A percentile compares a stretch with the other conserved stretches of the same genome.
Evolutionary conservation across 2,888 invertebrate genomes (phyloP).

Genomic region (Aphidoletes aphidimyza): DNA sequence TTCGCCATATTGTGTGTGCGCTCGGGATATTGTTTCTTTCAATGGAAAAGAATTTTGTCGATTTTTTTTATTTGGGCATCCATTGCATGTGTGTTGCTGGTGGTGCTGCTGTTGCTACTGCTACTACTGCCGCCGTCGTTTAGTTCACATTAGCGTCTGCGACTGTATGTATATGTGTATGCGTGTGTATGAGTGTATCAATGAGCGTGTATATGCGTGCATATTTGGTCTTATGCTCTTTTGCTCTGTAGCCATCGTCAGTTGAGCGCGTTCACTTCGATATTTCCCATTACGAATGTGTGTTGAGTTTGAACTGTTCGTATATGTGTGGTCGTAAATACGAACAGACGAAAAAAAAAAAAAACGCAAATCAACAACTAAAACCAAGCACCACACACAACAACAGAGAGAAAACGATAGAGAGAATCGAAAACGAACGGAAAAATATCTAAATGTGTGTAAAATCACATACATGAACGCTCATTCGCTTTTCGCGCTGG

Average conservation of each 20-base stretch:
- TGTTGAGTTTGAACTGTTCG: too few species aligned
- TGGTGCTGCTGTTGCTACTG: too few species aligned
- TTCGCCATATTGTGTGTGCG: constrained; percentile 11
- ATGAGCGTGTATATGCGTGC: neutral
- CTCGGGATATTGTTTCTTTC: neutral
- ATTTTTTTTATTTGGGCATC: constrained; percentile 43
- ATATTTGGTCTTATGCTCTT: constrained; percentile 19
- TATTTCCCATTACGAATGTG: too few species aligned
- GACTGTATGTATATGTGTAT: too few species aligned
- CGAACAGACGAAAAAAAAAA: too few species aligned
- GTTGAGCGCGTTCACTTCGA: neutral
- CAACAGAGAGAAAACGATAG: too few species aligned
- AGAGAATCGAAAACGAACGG: too few species aligned
- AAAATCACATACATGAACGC: constrained; percentile 35
- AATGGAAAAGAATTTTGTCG: neutral
- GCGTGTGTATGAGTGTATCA: constrained; percentile 12
- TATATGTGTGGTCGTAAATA: too few species aligned
- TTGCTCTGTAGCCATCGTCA: constrained; percentile 1
- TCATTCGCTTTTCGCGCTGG: constrained; percentile 31
- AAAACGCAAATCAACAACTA: too few species aligned
- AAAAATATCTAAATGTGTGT: constrained; percentile 1
- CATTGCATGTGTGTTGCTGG: neutral
- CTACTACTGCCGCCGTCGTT: too few species aligned
- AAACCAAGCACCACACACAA: too few species aligned
- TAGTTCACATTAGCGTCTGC: too few species aligned